Base-by-base conservation (phyloP, 1,140 invertebrate species). In the Procambarus clarkii region DNA sequence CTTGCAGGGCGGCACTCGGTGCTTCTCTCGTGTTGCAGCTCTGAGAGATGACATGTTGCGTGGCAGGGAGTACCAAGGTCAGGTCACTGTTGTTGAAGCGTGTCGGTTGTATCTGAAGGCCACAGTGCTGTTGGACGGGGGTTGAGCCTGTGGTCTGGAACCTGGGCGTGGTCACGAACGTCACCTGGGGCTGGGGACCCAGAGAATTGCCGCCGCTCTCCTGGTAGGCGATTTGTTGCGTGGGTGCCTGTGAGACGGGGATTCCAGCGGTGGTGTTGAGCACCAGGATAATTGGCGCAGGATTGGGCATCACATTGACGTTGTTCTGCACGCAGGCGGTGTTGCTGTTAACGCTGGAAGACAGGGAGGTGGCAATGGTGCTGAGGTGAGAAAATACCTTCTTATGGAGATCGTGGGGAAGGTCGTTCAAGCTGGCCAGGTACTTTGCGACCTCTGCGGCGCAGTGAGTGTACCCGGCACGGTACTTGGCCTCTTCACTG, bases 41-140 rank as follows among this genome's bases (percentile, higher is more conserved):
- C 45, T 81, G 88, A 8, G 46, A 76, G 0, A 54, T 24, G 1
- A 85, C 58, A n/a, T 71, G 82, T 15, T 71, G 18, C 0, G 86
- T 81, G 34, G 88, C 50, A 4, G 88, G 82, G 18, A 91, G 97
- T 18, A 98, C 96, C 46, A 98, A 94, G 91, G 97, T 97, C 21
- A 96, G 94, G 69, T 95, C 95, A 93, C 50, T 74, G 44, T 69
- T 79, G 60, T 50, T 79, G 9, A 91, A 50, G 21, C 64, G 88
- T 18, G 86, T 69, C 21, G 86, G 80, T 9, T 77, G 60, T 24
- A 86, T 54, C 44, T 77, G 82, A 2, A 83, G 45, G 11, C 83
- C 76, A 54, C 69, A n/a, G 9, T 71, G 45, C 18, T 76, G 78
- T 11, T 81, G 77, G 24, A 9, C n/a, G 18, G 48, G 60, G 21